Evolutionary conservation across 2,888 invertebrate genomes (phyloP).

Genomic region (Galerucella calmariensis): DNA sequence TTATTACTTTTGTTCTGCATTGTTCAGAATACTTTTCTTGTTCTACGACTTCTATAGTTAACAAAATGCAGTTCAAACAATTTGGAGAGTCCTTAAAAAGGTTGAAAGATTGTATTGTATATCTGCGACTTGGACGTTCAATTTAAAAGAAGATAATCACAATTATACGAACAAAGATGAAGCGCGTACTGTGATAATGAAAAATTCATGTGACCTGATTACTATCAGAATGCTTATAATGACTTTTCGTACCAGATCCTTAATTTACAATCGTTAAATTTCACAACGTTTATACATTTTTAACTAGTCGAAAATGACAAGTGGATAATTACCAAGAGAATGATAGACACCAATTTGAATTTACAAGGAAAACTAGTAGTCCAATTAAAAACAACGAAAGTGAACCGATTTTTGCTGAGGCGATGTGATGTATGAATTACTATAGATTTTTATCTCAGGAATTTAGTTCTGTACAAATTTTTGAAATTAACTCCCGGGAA

Average conservation of each 20-base stretch:
- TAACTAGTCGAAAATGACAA: neutral
- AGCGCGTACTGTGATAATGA: conserved; percentile 3
- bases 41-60: neutral
- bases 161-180: conserved; percentile 3
- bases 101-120: neutral
- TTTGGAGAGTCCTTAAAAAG: neutral
- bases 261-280: neutral
- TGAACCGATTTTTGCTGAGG: too few relatives aligned
- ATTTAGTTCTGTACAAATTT: too few relatives aligned
- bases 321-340: neutral
- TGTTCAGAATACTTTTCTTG: too few relatives aligned
- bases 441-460: too few relatives aligned
- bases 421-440: too few relatives aligned
- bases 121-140: neutral
- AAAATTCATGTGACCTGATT: conserved; percentile 17
- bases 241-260: conserved; percentile 4
- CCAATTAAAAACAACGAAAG: too few relatives aligned
- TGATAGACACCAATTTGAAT: neutral
- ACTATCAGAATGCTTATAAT: conserved; percentile 12
- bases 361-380: neutral
- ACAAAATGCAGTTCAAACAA: neutral
- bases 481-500: too few relatives aligned
- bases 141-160: neutral
- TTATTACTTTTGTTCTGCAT: too few relatives aligned
- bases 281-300: neutral